Evolutionary conservation across 2,797 vertebrate species (phyloP), one percentile per base, ranked within the genome.

Genomic region (Falco rusticolus): DNA sequence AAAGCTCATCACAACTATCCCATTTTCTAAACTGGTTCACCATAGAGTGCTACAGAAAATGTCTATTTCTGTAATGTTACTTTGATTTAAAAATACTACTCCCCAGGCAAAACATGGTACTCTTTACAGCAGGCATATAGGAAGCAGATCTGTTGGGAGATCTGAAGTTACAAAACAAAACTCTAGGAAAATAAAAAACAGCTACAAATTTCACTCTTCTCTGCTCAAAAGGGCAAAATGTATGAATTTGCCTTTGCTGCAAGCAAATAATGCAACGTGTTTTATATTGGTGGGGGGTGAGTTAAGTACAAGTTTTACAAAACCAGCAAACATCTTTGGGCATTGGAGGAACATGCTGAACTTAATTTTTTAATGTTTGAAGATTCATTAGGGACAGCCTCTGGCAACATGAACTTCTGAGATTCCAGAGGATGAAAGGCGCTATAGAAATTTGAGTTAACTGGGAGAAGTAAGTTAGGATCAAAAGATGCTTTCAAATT

Each of bases 41-140:
- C 48, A 5, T 16, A 80, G 11, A 87, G 33, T 8, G 4, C 47
- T 68, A 63, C 59, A 92, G 54, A 65, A 94, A 41, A 72, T 8
- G 7, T 68, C 54, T 90, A 22, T 79, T 94, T 90, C 66, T 94
- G 74, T 72, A 65, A 72, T 61, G 57, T 82, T 89, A 51, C 51
- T 89, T 89, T 54, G 29, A 19, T 69, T 82, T 90, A 26, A 76
- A 89, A 84, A 69, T 89, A n/a, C 77, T 53, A 0, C 39, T 26
- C 57, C 41, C 10, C 24, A 43, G 48, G 63, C 66, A 89, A 90
- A 90, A 54, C 22, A 19, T 33, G 4, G 12, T 69, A 21, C 19
- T 76, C 20, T 56, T 48, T 54, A 50, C 17, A 48, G 53, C 17
- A 60, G 26, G 33, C 29, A 18, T 41, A 25, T 31, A 78, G 61